These are phyloP conservation scores for Podarcis siculus DNA, from an alignment of 2,797 vertebrate genomes.

Conservation along the genomic window DNA sequence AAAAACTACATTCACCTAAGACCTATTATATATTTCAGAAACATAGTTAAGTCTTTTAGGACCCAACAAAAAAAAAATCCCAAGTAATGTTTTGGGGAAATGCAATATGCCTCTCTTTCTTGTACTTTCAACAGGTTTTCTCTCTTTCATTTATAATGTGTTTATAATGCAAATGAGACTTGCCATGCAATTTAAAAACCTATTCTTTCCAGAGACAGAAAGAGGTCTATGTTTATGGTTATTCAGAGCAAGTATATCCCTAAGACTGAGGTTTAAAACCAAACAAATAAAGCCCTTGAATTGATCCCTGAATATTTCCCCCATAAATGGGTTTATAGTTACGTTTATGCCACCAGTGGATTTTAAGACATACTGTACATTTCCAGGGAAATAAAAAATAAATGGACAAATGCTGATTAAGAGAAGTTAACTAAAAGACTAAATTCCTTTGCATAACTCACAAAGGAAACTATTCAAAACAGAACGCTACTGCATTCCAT, in stretches of 20 bases:
- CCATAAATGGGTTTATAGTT: background rate
- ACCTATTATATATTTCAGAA: background rate
- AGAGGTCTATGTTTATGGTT: background rate
- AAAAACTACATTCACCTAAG: background rate
- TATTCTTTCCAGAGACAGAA: background rate
- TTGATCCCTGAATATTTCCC: background rate
- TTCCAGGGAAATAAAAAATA: slow-evolving; percentile 16
- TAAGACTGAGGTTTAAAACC: background rate
- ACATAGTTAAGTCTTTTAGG: too few species aligned
- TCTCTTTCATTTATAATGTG: background rate
- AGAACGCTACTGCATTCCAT: slow-evolving; percentile 43
- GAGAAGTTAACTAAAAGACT: slow-evolving; percentile 27
- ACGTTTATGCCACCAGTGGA: background rate
- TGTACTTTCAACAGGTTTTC: background rate
- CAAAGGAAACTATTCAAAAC: slow-evolving; percentile 57
- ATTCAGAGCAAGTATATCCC: background rate
- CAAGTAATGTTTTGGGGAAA: background rate
- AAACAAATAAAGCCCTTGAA: background rate
- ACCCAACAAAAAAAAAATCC: too few species aligned
- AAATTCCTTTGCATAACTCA: slow-evolving; percentile 59
- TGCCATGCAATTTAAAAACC: background rate
- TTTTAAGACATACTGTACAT: background rate
- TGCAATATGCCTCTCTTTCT: background rate
- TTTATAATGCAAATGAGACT: background rate
- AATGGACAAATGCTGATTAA: background rate